phyloP scores from a whole-genome alignment of 2,797 vertebrate species.

The Catostomus latipinnis region DNA sequence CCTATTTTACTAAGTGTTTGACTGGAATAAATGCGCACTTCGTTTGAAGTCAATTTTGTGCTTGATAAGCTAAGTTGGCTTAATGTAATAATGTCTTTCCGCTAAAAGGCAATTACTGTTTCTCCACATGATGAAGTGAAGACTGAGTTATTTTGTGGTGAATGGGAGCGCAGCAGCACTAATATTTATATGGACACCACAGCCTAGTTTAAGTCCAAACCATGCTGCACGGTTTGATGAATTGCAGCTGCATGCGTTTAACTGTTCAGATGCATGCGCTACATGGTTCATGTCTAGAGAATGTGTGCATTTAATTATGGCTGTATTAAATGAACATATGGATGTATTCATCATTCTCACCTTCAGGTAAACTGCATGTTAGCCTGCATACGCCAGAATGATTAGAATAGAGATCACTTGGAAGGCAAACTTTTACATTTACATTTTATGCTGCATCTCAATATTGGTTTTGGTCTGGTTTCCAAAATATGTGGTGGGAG shows the following conservation, averaged over 20 bases:
- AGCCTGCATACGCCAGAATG: not conserved
- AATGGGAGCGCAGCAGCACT: not conserved
- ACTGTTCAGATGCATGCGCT: conserved; percentile 8
- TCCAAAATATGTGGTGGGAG: not conserved
- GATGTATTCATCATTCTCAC: conserved; percentile 42
- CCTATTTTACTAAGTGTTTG: conserved; percentile 5
- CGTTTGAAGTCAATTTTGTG: conserved; percentile 15
- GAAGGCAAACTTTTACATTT: not conserved
- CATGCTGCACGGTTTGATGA: conserved; percentile 13
- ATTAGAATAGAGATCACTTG: not conserved
- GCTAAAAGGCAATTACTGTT: conserved; percentile 36
- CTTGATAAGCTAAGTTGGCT: conserved; percentile 20
- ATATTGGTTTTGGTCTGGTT: conserved; percentile 25
- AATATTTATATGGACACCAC: conserved; percentile 5
- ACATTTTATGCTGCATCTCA: conserved; percentile 20
- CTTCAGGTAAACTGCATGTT: conserved; percentile 17
- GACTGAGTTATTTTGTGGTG: not conserved
- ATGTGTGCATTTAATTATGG: conserved; percentile 44
- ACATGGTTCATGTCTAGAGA: conserved; percentile 20
- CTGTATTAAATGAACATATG: conserved; percentile 29
- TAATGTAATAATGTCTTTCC: conserved; percentile 32
- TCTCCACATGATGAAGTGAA: conserved; percentile 32
- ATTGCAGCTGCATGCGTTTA: conserved; percentile 2
- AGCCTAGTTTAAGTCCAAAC: not conserved
- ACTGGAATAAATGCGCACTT: not conserved